Percentiles rank a stretch among this genome's conserved stretches.
phyloP scores from a whole-genome alignment of 2,797 vertebrate species.

The Picus viridis region DNA sequence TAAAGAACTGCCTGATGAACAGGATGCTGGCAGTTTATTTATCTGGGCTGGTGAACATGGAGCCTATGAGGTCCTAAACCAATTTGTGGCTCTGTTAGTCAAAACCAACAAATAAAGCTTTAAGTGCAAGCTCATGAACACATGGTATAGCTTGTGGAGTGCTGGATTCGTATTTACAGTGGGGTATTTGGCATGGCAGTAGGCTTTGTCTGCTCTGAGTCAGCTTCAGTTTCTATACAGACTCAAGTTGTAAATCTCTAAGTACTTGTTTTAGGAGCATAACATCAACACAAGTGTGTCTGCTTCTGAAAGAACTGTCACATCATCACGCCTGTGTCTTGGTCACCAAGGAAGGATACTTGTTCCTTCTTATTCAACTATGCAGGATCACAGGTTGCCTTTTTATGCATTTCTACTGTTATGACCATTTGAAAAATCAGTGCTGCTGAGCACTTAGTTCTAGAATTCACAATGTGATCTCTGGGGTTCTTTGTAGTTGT shows the following conservation, averaged over 20 bases:
- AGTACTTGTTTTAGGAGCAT: neutral
- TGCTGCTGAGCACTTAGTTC: neutral
- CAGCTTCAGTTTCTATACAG: neutral
- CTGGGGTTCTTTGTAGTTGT: neutral
- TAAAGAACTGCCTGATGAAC: neutral
- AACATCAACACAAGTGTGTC: neutral
- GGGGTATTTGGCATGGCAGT: neutral
- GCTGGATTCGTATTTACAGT: neutral
- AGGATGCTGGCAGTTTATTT: constrained; percentile 10
- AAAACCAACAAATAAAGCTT: constrained; percentile 34
- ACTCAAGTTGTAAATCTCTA: neutral
- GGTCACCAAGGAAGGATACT: neutral
- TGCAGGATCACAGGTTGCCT: neutral
- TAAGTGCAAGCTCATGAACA: neutral
- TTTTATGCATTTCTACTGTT: neutral
- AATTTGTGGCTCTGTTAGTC: constrained; percentile 16
- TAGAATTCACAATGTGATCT: neutral
- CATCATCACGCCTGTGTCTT: neutral
- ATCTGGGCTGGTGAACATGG: neutral
- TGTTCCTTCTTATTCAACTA: neutral
- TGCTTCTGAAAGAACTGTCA: neutral
- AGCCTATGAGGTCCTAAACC: neutral
- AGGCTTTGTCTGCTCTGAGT: neutral
- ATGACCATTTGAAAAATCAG: neutral
- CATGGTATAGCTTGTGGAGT: neutral